Conservation (phyloP, 2,888 invertebrate species). For the Melipona bicolor region DNA sequence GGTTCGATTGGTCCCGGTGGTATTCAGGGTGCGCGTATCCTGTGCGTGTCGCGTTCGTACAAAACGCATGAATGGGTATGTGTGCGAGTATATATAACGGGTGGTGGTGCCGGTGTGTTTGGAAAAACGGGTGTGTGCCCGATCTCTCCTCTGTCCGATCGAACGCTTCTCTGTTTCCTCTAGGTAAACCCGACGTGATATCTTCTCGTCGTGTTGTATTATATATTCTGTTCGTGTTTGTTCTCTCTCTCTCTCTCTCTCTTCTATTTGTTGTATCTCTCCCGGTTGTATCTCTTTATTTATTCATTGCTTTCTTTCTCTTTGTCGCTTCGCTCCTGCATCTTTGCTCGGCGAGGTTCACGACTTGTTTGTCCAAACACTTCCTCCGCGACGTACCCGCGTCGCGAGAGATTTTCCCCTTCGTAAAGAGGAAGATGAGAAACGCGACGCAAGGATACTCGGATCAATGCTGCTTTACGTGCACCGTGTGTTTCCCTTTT, state of each 20-base stretch:
- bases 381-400: neutral
- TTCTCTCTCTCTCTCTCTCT: too few relatives aligned
- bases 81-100: neutral
- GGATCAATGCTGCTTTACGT: neutral
- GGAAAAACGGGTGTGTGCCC: neutral
- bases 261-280: neutral
- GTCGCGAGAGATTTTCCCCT: neutral
- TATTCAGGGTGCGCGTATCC: slow-evolving; percentile 77
- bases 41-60: slow-evolving; percentile 8
- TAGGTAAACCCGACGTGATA: neutral
- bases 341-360: neutral
- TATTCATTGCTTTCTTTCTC: neutral
- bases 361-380: neutral
- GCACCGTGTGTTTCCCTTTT: neutral
- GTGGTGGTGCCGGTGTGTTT: neutral
- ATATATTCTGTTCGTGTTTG: neutral
- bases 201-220: neutral
- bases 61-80: too few relatives aligned
- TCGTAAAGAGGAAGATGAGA: neutral
- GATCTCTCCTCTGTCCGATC: neutral
- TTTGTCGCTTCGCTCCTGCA: neutral
- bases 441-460: neutral
- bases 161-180: neutral
- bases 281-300: neutral
- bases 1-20: slow-evolving; percentile 82